A percentile compares a stretch with the other conserved stretches of the same genome.
Evolutionary conservation across 2,113 vertebrate species (phyloP).

Genomic region (Ailuropoda melanoleuca): DNA sequence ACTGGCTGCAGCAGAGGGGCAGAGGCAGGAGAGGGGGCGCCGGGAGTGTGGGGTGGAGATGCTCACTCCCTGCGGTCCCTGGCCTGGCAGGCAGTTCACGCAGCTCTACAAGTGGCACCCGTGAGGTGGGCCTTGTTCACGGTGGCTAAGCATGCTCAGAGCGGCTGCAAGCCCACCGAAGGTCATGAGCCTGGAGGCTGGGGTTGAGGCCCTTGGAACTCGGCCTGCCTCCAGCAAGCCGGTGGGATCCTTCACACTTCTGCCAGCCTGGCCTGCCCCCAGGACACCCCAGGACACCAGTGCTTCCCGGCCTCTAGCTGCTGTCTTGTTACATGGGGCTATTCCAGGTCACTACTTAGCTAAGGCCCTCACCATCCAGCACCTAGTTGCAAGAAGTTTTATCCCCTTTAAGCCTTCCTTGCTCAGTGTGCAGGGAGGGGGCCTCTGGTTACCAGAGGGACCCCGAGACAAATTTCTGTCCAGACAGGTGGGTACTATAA

Average conservation of each 20-base stretch:
- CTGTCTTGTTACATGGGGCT: background rate
- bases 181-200: background rate
- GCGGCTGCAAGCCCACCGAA: background rate
- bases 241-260: background rate
- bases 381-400: background rate
- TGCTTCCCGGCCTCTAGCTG: background rate
- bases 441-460: background rate
- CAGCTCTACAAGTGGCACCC: background rate
- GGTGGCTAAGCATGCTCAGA: background rate
- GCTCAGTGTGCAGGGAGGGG: background rate
- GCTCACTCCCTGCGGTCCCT: background rate
- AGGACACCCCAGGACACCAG: background rate
- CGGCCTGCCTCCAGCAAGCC: background rate
- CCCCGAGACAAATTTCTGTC: background rate
- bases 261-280: background rate
- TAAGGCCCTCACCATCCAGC: background rate
- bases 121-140: background rate
- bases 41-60: background rate
- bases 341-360: background rate
- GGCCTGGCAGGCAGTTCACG: background rate
- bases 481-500: background rate
- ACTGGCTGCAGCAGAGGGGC: background rate
- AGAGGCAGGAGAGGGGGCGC: background rate
- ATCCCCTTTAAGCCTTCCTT: background rate
- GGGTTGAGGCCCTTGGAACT: background rate